phyloP scores from a whole-genome alignment of 1,140 invertebrate species.

The Papilio glaucus region DNA sequence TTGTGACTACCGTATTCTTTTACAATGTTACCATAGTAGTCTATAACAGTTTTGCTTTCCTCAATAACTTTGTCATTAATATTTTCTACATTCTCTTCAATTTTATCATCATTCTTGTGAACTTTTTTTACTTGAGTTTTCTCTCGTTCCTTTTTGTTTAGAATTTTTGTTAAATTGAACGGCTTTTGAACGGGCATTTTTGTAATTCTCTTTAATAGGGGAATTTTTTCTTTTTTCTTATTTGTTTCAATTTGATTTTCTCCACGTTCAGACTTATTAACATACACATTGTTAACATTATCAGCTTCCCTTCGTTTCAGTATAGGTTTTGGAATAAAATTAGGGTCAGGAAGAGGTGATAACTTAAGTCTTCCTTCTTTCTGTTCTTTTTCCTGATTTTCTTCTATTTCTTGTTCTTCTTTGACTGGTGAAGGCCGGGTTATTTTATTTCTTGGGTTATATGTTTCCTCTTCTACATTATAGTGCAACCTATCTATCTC shows the following conservation, averaged over 20 bases:
- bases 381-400: constrained; percentile 83
- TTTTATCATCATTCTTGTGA: constrained; percentile 49
- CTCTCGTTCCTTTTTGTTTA: constrained; percentile 71
- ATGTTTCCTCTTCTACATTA: constrained; percentile 86
- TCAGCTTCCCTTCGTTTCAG: constrained; percentile 84
- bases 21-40: constrained; percentile 92
- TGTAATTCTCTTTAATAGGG: constrained; percentile 79
- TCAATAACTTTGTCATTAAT: constrained; percentile 80
- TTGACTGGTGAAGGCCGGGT: constrained; percentile 57
- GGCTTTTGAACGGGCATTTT: constrained; percentile 78
- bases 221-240: constrained; percentile 77
- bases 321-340: constrained; percentile 90
- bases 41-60: constrained; percentile 87
- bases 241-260: constrained; percentile 53
- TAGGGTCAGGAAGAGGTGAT: constrained; percentile 84
- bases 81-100: constrained; percentile 57
- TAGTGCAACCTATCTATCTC: constrained; percentile 83
- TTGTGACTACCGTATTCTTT: constrained; percentile 86
- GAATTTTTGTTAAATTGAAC: constrained; percentile 71
- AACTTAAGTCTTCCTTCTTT: constrained; percentile 84
- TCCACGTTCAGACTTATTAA: constrained; percentile 48
- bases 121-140: constrained; percentile 48
- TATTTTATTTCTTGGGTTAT: constrained; percentile 85
- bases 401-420: constrained; percentile 73
- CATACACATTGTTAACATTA: constrained; percentile 46